Conservation (phyloP, 2,113 vertebrate genomes). For the Apteryx owenii region DNA sequence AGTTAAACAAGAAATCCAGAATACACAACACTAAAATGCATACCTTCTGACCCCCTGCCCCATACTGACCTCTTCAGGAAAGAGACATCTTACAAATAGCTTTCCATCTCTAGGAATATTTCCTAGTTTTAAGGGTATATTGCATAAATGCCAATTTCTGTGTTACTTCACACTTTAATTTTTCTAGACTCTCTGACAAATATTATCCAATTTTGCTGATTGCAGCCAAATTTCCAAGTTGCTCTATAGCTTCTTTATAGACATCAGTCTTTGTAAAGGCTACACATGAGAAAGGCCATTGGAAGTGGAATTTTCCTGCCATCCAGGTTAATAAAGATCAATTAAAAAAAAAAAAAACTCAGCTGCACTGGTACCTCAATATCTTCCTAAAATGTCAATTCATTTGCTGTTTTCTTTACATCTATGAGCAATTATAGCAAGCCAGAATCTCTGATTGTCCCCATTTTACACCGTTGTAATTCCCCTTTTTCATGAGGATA, state of each 20-base stretch:
- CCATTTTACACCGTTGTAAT: not conserved
- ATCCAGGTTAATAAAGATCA: not conserved
- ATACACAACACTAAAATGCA: not conserved
- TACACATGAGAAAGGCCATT: not conserved
- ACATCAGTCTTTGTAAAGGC: constrained; percentile 6
- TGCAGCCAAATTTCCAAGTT: constrained; percentile 8
- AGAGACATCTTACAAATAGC: not conserved
- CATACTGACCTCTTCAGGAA: not conserved
- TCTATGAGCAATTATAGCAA: not conserved
- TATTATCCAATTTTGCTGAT: not conserved
- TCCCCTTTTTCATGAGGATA: not conserved
- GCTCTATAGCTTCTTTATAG: not conserved
- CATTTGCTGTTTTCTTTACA: not conserved
- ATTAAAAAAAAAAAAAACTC: not conserved
- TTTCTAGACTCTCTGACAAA: constrained; percentile 4
- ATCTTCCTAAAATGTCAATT: not conserved
- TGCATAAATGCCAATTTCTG: not conserved
- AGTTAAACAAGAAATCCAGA: not conserved
- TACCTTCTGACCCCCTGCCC: not conserved
- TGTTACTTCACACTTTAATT: not conserved
- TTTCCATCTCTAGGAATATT: not conserved
- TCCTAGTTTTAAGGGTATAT: not conserved
- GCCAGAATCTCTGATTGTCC: not conserved
- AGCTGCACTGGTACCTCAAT: not conserved
- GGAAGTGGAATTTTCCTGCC: not conserved